Evolutionary conservation across 2,797 vertebrate genomes (phyloP).

Genomic region (Petrocephalus sullivani): DNA sequence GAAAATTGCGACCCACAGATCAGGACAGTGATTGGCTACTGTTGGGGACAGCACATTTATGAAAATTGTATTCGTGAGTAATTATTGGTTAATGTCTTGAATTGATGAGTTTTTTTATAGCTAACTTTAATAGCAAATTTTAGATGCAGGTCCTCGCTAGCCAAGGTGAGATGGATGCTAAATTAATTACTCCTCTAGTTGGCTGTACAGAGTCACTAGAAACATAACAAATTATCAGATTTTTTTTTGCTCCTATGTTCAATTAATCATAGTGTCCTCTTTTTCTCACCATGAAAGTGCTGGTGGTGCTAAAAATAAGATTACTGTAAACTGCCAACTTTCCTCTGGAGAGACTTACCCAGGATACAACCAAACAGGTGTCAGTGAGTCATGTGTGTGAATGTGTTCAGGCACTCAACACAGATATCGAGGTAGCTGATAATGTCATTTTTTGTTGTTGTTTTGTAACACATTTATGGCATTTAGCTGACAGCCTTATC

Average conservation of each 20-base stretch:
- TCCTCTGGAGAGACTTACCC: background rate
- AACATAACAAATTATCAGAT: constrained; percentile 1
- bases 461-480: background rate
- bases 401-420: background rate
- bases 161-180: background rate
- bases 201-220: background rate
- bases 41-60: background rate
- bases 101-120: background rate
- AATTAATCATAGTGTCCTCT: constrained; percentile 23
- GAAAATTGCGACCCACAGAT: background rate
- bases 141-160: background rate
- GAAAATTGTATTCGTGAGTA: background rate
- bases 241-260: background rate
- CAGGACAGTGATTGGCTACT: background rate
- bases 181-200: background rate
- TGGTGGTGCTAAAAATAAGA: background rate
- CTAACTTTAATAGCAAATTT: background rate
- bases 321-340: background rate
- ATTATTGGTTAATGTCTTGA: constrained; percentile 1
- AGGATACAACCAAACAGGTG: constrained; percentile 2
- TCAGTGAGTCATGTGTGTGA: constrained; percentile 3
- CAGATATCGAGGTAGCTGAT: background rate
- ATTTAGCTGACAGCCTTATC: too few species aligned
- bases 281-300: constrained; percentile 9
- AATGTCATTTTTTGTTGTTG: background rate